Evolutionary conservation across 2,797 vertebrate genomes (phyloP).

Genomic region (Esox lucius): DNA sequence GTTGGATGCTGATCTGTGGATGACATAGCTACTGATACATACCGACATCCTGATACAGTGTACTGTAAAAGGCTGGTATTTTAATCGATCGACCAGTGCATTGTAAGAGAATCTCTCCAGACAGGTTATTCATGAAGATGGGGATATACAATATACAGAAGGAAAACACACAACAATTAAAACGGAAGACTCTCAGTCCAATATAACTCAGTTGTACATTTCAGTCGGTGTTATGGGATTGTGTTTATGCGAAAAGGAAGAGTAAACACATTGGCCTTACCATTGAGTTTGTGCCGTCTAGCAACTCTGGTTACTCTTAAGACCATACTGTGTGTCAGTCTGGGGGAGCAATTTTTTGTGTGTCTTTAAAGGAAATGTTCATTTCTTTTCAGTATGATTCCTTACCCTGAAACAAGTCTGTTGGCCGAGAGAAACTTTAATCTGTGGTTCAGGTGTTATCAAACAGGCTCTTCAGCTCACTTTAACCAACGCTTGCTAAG

Average conservation of each 20-base stretch:
- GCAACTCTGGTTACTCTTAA: too few relatives aligned
- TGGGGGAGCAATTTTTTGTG: not conserved
- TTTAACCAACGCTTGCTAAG: too few relatives aligned
- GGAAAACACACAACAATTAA: not conserved
- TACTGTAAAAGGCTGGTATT: not conserved
- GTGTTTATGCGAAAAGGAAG: not conserved
- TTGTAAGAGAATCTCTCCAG: not conserved
- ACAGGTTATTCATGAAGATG: not conserved
- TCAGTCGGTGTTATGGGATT: not conserved
- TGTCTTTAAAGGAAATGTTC: too few relatives aligned
- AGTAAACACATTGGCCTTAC: not conserved
- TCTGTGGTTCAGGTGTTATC: too few relatives aligned
- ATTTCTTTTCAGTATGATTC: too few relatives aligned
- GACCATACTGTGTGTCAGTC: slow-evolving; percentile 6
- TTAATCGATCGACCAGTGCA: not conserved
- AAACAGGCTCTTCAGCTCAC: too few relatives aligned
- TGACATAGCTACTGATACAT: too few relatives aligned
- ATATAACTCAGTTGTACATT: not conserved
- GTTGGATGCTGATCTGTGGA: too few relatives aligned
- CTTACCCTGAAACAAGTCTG: too few relatives aligned
- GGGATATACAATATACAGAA: not conserved
- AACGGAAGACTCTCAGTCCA: not conserved
- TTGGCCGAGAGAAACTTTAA: too few relatives aligned
- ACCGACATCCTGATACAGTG: too few relatives aligned
- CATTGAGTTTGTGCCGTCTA: not conserved